Conservation (phyloP, 2,113 vertebrate species). For the Noctilio leporinus region DNA sequence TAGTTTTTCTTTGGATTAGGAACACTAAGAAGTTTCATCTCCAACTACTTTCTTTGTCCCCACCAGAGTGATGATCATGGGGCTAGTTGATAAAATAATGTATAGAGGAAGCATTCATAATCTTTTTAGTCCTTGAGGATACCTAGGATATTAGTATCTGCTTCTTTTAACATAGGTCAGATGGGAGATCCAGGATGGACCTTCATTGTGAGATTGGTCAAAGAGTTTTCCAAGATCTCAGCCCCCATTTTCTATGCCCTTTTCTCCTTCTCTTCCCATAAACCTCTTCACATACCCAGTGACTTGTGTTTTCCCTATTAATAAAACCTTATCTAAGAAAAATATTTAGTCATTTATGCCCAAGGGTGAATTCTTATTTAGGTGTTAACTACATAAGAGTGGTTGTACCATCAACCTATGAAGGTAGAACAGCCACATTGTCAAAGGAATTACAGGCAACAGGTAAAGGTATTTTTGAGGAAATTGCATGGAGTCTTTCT, state of each 20-base stretch:
- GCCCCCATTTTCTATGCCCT: background rate
- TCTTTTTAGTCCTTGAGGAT: background rate
- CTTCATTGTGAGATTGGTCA: background rate
- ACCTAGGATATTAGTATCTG: background rate
- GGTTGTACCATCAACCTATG: background rate
- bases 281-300: background rate
- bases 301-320: background rate
- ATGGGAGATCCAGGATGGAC: background rate
- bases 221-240: background rate
- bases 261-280: background rate
- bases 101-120: background rate
- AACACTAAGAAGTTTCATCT: background rate
- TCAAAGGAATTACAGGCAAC: background rate
- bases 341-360: background rate
- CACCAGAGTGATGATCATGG: background rate
- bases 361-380: background rate
- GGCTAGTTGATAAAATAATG: background rate
- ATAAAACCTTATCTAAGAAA: constrained; percentile 11
- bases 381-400: background rate
- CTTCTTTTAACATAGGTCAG: background rate
- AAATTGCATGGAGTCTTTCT: background rate
- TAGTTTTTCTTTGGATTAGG: background rate
- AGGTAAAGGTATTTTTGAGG: background rate
- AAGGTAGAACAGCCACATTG: background rate
- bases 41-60: background rate